Percentiles rank a stretch among this genome's conserved stretches.
phyloP scores from a whole-genome alignment of 2,113 vertebrate genomes.

The Perca schrenkii region DNA sequence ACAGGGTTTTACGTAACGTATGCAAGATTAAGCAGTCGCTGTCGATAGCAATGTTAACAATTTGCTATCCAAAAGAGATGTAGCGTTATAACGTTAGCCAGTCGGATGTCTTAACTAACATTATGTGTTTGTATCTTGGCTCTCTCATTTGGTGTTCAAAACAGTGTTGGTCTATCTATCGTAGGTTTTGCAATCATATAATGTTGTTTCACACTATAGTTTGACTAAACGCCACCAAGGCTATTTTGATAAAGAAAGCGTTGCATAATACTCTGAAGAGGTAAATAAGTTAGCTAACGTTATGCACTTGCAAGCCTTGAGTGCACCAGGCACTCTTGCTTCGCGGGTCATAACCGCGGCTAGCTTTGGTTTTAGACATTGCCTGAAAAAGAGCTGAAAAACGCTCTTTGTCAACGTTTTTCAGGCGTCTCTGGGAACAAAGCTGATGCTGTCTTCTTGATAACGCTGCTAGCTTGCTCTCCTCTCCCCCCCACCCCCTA shows the following conservation, averaged over 20 bases:
- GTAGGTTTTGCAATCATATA: background rate
- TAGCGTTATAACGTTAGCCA: too few relatives aligned
- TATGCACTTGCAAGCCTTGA: slow-evolving; percentile 6
- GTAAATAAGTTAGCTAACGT: slow-evolving; percentile 35
- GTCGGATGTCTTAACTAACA: background rate
- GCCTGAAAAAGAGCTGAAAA: slow-evolving; percentile 8
- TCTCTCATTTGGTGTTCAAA: background rate
- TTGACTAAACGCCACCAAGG: background rate
- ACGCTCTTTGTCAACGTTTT: slow-evolving; percentile 30
- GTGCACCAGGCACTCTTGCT: slow-evolving; percentile 27
- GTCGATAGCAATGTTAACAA: slow-evolving; percentile 52
- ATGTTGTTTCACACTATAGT: background rate
- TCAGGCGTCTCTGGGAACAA: slow-evolving; percentile 23
- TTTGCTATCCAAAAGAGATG: slow-evolving; percentile 9
- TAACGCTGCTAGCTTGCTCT: slow-evolving; percentile 11
- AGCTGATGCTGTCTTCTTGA: slow-evolving; percentile 31
- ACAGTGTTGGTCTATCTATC: accelerated
- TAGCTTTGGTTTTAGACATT: slow-evolving; percentile 19
- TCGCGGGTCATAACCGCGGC: slow-evolving; percentile 27
- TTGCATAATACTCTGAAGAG: slow-evolving; percentile 46
- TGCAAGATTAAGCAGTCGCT: slow-evolving; percentile 63
- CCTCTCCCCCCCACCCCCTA: background rate
- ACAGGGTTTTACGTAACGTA: slow-evolving; percentile 75
- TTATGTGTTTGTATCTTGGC: slow-evolving; percentile 4
- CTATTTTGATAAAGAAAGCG: slow-evolving; percentile 26